Conservation (phyloP, 2,888 invertebrate species). For the Drosophila picticornis region DNA sequence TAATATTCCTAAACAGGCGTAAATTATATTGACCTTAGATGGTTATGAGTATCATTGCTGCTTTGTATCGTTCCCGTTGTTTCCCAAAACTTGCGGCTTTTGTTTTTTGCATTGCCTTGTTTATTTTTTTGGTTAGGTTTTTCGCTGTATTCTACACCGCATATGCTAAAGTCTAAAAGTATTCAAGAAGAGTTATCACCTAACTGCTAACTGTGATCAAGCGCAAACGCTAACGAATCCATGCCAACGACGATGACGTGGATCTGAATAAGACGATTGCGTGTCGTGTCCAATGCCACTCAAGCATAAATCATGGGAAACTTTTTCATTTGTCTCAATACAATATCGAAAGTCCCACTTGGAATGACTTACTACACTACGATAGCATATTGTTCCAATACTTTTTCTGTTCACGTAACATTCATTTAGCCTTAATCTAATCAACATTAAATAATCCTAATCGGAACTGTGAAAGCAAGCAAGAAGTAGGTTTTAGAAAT, state of each 20-base stretch:
- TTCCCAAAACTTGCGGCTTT: background rate
- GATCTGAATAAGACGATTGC: background rate
- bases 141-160: slow-evolving; percentile 44
- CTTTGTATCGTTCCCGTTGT: slow-evolving; percentile 52
- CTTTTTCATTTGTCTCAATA: background rate
- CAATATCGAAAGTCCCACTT: background rate
- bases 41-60: slow-evolving; percentile 37
- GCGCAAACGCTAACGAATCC: slow-evolving; percentile 35
- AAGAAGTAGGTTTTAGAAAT: background rate
- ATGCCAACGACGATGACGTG: slow-evolving; percentile 2
- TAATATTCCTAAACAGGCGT: slow-evolving; percentile 17
- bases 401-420: background rate
- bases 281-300: background rate
- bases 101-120: slow-evolving; percentile 22
- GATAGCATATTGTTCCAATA: background rate
- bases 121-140: slow-evolving; percentile 12
- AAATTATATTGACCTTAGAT: slow-evolving; percentile 57
- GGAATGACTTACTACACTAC: background rate
- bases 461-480: background rate
- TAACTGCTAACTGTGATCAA: slow-evolving; percentile 52
- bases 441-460: background rate
- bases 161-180: background rate
- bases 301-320: background rate
- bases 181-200: slow-evolving; percentile 45
- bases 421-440: background rate